Conservation (phyloP, 2,888 invertebrate genomes). For the Drosophila vallismaia region DNA sequence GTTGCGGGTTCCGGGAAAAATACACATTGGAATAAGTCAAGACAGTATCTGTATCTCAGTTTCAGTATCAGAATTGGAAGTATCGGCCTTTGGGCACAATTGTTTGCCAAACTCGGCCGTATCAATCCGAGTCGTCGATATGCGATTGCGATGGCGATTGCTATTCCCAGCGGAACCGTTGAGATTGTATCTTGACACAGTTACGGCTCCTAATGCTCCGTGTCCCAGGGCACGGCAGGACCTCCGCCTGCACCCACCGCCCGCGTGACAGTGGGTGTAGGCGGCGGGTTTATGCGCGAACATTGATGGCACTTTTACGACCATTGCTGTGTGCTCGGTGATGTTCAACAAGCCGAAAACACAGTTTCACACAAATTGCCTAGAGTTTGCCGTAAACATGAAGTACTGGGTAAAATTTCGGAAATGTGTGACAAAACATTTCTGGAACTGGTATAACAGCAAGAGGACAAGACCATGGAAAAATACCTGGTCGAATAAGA, state of each 20-base stretch:
- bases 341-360: constrained; percentile 29
- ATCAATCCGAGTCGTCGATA: constrained; percentile 35
- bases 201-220: constrained; percentile 32
- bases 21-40: constrained; percentile 4
- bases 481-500: background rate
- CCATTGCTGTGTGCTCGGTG: constrained; percentile 17
- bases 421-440: background rate
- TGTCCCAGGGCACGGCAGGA: constrained; percentile 3
- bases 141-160: constrained; percentile 24
- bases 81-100: constrained; percentile 37
- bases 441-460: constrained; percentile 12
- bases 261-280: background rate
- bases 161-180: constrained; percentile 44
- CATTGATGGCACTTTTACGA: constrained; percentile 46
- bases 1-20: background rate
- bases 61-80: constrained; percentile 18
- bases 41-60: background rate
- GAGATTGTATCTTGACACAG: constrained; percentile 34
- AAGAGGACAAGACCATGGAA: background rate
- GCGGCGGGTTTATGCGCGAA: constrained; percentile 34
- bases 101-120: constrained; percentile 37
- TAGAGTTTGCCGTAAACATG: constrained; percentile 34
- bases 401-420: constrained; percentile 1
- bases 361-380: constrained; percentile 39
- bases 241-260: background rate